These are phyloP conservation scores for Prietella phreatophila DNA, from an alignment of 2,113 vertebrate species.

Conservation along the genomic window DNA sequence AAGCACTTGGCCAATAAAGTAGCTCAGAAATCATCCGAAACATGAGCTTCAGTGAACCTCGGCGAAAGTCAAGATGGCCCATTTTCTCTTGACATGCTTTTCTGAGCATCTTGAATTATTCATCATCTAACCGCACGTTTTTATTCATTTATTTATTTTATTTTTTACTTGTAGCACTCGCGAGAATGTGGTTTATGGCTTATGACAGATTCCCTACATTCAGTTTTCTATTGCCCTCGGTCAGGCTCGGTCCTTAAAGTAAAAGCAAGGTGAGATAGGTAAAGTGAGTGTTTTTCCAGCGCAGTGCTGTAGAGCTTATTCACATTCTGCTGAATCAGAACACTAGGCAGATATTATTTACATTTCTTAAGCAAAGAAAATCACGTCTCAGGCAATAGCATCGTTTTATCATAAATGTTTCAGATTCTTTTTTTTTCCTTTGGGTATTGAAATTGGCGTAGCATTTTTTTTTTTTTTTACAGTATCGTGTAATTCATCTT, in stretches of 20 bases:
- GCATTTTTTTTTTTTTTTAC: neutral
- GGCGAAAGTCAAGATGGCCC: neutral
- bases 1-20: conserved; percentile 1
- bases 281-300: neutral
- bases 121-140: neutral
- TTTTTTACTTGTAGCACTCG: conserved; percentile 17
- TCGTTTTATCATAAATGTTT: no score
- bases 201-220: conserved; percentile 25
- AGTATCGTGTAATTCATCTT: neutral
- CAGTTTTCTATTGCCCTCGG: neutral
- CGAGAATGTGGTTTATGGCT: neutral
- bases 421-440: neutral
- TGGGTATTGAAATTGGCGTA: neutral
- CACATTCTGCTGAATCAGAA: conserved; percentile 27
- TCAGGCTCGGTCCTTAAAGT: neutral
- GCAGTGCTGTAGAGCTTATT: conserved; percentile 17
- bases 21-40: conserved; percentile 19
- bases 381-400: no score
- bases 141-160: no score
- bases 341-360: neutral
- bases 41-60: conserved; percentile 15
- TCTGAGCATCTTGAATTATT: conserved; percentile 39
- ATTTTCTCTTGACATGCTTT: conserved; percentile 26
- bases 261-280: neutral
- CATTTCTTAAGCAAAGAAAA: neutral